phyloP scores from a whole-genome alignment of 2,888 invertebrate species.

The Andrena bucephala region DNA sequence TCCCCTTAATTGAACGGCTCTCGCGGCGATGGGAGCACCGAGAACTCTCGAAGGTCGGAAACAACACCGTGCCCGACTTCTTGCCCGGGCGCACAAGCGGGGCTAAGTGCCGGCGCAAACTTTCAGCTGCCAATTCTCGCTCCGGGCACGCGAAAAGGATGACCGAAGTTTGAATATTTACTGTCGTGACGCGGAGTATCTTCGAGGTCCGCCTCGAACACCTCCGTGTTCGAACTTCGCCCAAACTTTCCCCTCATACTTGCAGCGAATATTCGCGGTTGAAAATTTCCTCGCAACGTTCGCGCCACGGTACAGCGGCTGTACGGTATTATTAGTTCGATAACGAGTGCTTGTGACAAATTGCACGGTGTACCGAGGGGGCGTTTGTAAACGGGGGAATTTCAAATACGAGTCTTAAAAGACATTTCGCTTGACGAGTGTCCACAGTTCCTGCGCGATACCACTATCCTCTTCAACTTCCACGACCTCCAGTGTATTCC shows the following conservation, averaged over 20 bases:
- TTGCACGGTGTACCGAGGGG: no score
- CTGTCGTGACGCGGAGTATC: background rate
- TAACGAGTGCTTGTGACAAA: background rate
- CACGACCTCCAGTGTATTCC: no score
- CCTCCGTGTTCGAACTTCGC: background rate
- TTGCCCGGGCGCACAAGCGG: constrained; percentile 4
- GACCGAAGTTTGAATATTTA: constrained; percentile 29
- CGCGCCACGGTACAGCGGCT: background rate
- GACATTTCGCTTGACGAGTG: no score
- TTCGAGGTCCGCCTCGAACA: constrained; percentile 4
- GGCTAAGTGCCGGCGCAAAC: constrained; percentile 16
- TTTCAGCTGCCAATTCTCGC: constrained; percentile 28
- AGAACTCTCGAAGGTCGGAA: background rate
- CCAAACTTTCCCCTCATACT: background rate
- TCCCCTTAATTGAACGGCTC: constrained; percentile 17
- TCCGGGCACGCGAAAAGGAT: constrained; percentile 20
- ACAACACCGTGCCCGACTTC: background rate
- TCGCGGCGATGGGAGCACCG: background rate
- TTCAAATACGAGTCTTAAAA: no score
- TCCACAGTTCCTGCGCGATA: no score
- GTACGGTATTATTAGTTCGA: background rate
- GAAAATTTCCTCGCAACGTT: constrained; percentile 6
- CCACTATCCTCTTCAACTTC: background rate
- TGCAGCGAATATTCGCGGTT: background rate
- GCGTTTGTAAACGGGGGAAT: no score